A percentile compares a stretch with the other conserved stretches of the same genome.
Evolutionary conservation across 2,888 invertebrate genomes (phyloP).

Genomic region (Leptopilina drosophilae): DNA sequence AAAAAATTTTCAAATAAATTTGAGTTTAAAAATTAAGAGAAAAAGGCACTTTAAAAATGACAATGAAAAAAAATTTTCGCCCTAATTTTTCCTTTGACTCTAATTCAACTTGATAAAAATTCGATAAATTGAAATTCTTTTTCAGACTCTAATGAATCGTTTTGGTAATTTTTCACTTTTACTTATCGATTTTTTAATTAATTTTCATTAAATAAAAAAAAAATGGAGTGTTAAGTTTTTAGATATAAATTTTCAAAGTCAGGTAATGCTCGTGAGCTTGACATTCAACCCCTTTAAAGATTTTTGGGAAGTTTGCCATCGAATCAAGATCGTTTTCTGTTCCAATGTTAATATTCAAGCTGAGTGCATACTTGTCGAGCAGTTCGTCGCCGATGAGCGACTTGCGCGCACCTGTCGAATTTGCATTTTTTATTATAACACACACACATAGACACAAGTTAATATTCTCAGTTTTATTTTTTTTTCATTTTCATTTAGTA

Average conservation of each 20-base stretch:
- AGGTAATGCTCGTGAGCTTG: conserved; percentile 66
- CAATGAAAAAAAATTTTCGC: too few species aligned
- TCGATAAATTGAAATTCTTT: too few species aligned
- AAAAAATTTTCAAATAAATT: too few species aligned
- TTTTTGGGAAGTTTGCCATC: conserved; percentile 72
- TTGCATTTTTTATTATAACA: not conserved
- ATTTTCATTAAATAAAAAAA: not conserved
- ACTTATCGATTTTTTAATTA: not conserved
- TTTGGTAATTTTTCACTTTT: too few species aligned
- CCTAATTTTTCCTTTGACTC: too few species aligned
- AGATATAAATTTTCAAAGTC: conserved; percentile 10
- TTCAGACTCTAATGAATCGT: too few species aligned
- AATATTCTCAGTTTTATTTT: not conserved
- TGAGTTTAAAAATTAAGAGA: too few species aligned
- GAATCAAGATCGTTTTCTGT: conserved; percentile 64
- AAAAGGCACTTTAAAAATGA: too few species aligned
- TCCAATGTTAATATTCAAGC: conserved; percentile 65
- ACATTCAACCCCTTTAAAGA: conserved; percentile 74
- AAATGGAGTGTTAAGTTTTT: not conserved
- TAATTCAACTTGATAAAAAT: too few species aligned
- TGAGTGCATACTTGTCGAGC: conserved; percentile 52
- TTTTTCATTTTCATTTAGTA: not conserved
- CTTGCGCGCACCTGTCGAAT: conserved; percentile 59
- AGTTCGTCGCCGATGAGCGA: conserved; percentile 67
- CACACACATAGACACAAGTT: not conserved